A percentile compares a stretch with the other conserved stretches of the same genome.
These are phyloP conservation scores for Eilema griseolum DNA, from an alignment of 2,888 invertebrate species.

Conservation along the genomic window DNA sequence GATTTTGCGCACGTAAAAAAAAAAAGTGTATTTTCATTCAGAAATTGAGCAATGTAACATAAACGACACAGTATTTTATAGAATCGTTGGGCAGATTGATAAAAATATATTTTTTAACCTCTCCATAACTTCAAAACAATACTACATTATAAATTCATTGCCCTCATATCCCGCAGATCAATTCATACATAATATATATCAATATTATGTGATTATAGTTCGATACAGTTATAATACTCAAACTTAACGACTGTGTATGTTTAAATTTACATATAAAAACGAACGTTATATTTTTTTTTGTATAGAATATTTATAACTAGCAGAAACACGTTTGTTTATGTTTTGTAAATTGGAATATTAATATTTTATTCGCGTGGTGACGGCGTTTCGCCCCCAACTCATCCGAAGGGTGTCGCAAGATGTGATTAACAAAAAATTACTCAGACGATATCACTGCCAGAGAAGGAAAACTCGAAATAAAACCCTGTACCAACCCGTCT, in stretches of 20 bases:
- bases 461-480: no score
- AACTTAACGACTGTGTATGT: neutral
- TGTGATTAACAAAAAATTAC: no score
- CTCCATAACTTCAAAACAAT: neutral
- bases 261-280: constrained; percentile 10
- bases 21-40: no score
- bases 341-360: neutral
- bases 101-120: neutral
- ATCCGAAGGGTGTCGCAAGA: no score
- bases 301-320: neutral
- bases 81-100: neutral
- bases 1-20: no score
- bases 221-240: neutral
- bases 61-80: neutral
- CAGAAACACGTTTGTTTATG: constrained; percentile 2
- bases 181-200: neutral
- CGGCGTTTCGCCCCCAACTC: no score
- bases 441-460: no score
- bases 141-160: neutral
- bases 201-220: neutral
- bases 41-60: no score
- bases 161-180: neutral
- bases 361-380: no score
- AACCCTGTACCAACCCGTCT: no score
- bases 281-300: neutral